Percentiles rank a stretch among this genome's conserved stretches.
Evolutionary conservation across 1,140 invertebrate species (phyloP).

Genomic region (Conopomorpha cramerella): DNA sequence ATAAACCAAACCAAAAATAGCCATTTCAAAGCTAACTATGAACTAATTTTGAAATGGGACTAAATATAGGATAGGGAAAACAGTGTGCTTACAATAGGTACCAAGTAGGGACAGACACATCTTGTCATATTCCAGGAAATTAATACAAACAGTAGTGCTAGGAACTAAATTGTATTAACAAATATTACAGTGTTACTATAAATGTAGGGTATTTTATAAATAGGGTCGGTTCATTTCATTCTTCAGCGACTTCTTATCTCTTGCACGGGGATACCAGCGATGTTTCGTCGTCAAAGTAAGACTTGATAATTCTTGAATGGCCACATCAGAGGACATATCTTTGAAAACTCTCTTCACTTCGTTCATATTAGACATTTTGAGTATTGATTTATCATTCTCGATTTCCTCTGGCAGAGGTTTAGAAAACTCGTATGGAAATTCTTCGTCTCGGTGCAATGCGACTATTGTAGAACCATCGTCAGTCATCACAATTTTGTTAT

Average conservation of each 20-base stretch:
- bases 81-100: too few relatives aligned
- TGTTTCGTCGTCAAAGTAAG: conserved; percentile 81
- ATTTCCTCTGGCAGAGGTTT: conserved; percentile 68
- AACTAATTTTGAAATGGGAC: too few relatives aligned
- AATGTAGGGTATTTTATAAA: conserved; percentile 68
- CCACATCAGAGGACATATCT: conserved; percentile 62
- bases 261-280: conserved; percentile 74
- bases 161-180: too few relatives aligned
- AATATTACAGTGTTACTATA: too few relatives aligned
- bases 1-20: too few relatives aligned
- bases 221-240: conserved; percentile 73
- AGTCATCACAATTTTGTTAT: conserved; percentile 65
- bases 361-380: conserved; percentile 67
- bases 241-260: conserved; percentile 70
- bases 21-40: too few relatives aligned
- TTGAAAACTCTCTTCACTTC: conserved; percentile 70
- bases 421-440: conserved; percentile 84
- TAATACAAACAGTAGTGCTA: too few relatives aligned
- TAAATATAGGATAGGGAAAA: too few relatives aligned
- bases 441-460: conserved; percentile 83
- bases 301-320: conserved; percentile 71
- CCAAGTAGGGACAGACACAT: too few relatives aligned
- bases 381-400: conserved; percentile 47
- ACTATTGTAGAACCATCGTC: conserved; percentile 78
- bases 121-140: too few relatives aligned